Evolutionary conservation across 2,113 vertebrate species (phyloP).

Genomic region (Pelodiscus sinensis): DNA sequence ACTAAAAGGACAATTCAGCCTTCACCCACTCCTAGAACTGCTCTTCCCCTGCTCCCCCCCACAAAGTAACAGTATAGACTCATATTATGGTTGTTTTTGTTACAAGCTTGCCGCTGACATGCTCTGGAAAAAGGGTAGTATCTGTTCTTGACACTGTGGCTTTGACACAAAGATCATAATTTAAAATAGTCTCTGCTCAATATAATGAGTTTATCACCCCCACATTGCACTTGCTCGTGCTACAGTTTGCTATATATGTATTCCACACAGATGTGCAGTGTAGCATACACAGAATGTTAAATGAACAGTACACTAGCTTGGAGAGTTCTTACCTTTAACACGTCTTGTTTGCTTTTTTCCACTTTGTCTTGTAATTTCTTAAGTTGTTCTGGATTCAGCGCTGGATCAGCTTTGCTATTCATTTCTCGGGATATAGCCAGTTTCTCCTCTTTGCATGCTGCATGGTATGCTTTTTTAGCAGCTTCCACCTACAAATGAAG

Average conservation of each 20-base stretch:
- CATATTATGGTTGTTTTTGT: background rate
- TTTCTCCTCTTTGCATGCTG: constrained; percentile 96
- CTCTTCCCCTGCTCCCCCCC: background rate
- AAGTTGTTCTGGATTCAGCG: constrained; percentile 90
- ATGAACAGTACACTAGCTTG: rapidly evolving
- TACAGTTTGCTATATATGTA: background rate
- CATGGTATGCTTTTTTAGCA: constrained; percentile 92
- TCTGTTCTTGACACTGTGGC: background rate
- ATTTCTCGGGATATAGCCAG: constrained; percentile 90
- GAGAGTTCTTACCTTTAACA: constrained; percentile 86
- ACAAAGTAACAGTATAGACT: background rate
- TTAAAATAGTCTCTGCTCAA: background rate
- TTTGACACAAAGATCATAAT: background rate
- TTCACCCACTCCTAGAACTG: background rate
- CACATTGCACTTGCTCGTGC: background rate
- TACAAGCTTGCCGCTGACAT: background rate
- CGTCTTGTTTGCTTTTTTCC: constrained; percentile 96
- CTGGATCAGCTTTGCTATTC: constrained; percentile 92
- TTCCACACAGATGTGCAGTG: background rate
- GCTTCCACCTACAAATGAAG: constrained; percentile 85
- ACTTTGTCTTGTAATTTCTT: constrained; percentile 99
- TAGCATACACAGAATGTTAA: background rate
- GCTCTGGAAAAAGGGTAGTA: background rate
- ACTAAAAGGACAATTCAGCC: background rate
- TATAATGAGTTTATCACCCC: background rate